phyloP scores from a whole-genome alignment of 2,888 invertebrate species.

The Ptycholaimellus sp. region DNA sequence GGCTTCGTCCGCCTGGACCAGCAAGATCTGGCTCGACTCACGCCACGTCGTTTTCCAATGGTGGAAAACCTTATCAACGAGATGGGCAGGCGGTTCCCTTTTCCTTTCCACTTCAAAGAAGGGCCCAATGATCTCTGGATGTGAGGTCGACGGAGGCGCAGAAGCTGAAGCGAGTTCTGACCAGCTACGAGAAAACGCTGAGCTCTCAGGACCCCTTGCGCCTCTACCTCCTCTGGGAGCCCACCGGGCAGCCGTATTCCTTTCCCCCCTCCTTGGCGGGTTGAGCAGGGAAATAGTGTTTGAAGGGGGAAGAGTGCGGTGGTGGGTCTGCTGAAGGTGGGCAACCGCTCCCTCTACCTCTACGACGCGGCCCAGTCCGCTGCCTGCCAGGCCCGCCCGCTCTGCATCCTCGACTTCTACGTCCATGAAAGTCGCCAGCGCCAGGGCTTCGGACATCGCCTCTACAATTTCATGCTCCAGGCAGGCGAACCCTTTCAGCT shows the following conservation, averaged over 20 bases:
- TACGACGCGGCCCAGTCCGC: slow-evolving; percentile 2
- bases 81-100: no score
- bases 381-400: slow-evolving; percentile 34
- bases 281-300: background rate
- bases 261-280: slow-evolving; percentile 1
- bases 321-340: slow-evolving; percentile 66
- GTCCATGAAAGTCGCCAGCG: slow-evolving; percentile 58
- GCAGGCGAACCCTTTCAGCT: slow-evolving; percentile 34
- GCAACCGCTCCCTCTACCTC: slow-evolving; percentile 62
- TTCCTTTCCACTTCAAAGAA: no score
- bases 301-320: slow-evolving; percentile 10
- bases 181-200: slow-evolving; percentile 18
- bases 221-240: slow-evolving; percentile 19
- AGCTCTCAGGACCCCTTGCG: slow-evolving; percentile 18
- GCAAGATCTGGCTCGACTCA: no score
- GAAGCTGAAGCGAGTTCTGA: slow-evolving; percentile 16
- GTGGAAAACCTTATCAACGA: no score
- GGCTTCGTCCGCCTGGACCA: no score
- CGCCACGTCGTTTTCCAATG: no score
- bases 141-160: no score
- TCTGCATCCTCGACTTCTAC: slow-evolving; percentile 80
- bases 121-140: no score
- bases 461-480: slow-evolving; percentile 64
- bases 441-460: slow-evolving; percentile 51
- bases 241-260: slow-evolving; percentile 8